These are phyloP conservation scores for Gisinianus flammeolus DNA, from an alignment of 2,888 invertebrate species.

Conservation along the genomic window DNA sequence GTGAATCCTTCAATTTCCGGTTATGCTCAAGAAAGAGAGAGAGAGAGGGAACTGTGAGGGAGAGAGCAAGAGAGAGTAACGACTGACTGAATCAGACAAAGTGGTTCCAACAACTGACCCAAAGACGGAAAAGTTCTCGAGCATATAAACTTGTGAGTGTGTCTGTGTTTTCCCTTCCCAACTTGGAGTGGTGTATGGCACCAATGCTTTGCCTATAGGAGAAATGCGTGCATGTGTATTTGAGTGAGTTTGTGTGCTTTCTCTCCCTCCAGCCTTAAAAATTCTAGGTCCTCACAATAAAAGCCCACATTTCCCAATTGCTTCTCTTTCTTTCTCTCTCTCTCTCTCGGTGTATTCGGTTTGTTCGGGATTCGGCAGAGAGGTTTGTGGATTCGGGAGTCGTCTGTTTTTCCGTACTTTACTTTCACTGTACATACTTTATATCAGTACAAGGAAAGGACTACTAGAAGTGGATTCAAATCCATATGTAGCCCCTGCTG, in stretches of 20 bases:
- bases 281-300: conserved; percentile 6
- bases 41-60: background rate
- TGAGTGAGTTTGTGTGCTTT: background rate
- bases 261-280: conserved; percentile 3
- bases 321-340: conserved; percentile 4
- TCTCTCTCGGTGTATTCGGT: background rate
- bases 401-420: too few species aligned
- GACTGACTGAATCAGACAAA: conserved; percentile 28
- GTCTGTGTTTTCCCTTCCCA: background rate
- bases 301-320: background rate
- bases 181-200: background rate
- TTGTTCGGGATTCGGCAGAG: too few species aligned
- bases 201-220: background rate
- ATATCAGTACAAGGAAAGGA: too few species aligned
- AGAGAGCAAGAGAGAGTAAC: conserved; percentile 28
- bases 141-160: conserved; percentile 10
- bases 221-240: background rate
- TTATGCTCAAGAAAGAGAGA: background rate
- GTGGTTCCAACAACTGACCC: conserved; percentile 39
- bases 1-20: background rate
- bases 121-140: conserved; percentile 22
- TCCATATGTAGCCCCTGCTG: too few species aligned
- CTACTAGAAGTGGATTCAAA: too few species aligned
- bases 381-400: too few species aligned
- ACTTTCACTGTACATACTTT: too few species aligned